Percentiles rank a stretch among this genome's conserved stretches.
phyloP scores from a whole-genome alignment of 2,888 invertebrate genomes.

The Drosophila sordidula region DNA sequence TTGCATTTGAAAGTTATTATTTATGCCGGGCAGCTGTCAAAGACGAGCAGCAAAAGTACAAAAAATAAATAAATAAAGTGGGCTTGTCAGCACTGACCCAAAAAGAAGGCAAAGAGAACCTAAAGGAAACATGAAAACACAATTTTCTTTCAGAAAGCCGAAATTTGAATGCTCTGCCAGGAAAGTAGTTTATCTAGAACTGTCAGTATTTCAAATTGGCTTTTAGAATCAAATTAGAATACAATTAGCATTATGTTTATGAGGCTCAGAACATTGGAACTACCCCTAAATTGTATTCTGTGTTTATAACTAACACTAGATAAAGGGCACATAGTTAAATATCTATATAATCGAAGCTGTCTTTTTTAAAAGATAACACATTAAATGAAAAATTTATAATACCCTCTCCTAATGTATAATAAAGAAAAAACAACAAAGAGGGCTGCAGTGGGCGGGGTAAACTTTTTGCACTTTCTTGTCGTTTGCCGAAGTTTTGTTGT shows the following conservation, averaged over 20 bases:
- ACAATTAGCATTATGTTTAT: too few species aligned
- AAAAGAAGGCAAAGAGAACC: constrained; percentile 23
- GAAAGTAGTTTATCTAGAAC: too few species aligned
- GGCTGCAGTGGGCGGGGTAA: neutral
- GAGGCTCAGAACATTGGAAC: too few species aligned
- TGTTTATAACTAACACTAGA: too few species aligned
- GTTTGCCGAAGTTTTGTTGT: constrained; percentile 40
- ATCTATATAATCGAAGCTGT: neutral
- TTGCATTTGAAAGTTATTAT: constrained; percentile 78
- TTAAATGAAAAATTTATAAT: neutral
- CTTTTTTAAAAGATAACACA: neutral
- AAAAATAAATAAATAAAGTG: constrained; percentile 8
- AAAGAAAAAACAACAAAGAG: neutral
- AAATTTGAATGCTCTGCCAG: neutral
- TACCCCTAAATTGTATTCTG: too few species aligned
- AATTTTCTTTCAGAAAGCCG: neutral
- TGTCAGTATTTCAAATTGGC: too few species aligned
- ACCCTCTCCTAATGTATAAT: neutral
- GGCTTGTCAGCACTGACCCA: constrained; percentile 27
- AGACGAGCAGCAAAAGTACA: constrained; percentile 23
- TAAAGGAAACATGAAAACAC: neutral
- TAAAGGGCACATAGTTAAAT: too few species aligned
- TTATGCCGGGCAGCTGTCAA: constrained; percentile 67
- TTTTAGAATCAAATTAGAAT: too few species aligned
- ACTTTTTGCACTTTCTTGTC: constrained; percentile 41